Evolutionary conservation across 2,797 vertebrate genomes (phyloP).

Genomic region (Coilia nasus): DNA sequence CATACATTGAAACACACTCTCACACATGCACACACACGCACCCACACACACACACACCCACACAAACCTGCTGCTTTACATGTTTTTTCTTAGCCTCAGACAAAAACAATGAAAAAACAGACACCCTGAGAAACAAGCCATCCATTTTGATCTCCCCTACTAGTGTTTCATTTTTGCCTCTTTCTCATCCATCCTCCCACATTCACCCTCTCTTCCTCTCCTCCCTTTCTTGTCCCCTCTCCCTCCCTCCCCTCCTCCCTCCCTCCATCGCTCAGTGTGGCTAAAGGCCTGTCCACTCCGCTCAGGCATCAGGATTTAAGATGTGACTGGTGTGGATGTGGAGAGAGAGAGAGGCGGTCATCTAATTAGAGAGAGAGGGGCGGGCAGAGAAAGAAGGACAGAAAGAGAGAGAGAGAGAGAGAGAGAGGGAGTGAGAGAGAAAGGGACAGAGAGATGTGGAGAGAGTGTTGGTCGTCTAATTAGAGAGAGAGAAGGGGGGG

Average conservation of each 20-base stretch:
- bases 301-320: slow-evolving; percentile 46
- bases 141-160: not conserved
- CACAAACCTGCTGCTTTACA: not conserved
- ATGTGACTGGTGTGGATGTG: slow-evolving; percentile 48
- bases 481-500: not conserved
- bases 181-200: too few species aligned
- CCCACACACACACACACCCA: not conserved
- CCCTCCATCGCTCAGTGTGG: not conserved
- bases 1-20: too few species aligned
- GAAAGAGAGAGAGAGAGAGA: not conserved
- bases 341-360: slow-evolving; percentile 35
- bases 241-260: not conserved
- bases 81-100: not conserved
- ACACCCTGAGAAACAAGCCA: not conserved
- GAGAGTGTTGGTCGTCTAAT: too few species aligned
- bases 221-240: not conserved
- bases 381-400: not conserved
- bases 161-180: not conserved
- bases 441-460: not conserved
- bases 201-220: not conserved
- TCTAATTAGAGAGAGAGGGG: slow-evolving; percentile 46
- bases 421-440: not conserved
- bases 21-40: not conserved
- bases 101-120: slow-evolving; percentile 11
- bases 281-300: slow-evolving; percentile 44